Base-by-base conservation (phyloP, 2,113 vertebrate genomes). In the Rhadina sibilatrix region DNA sequence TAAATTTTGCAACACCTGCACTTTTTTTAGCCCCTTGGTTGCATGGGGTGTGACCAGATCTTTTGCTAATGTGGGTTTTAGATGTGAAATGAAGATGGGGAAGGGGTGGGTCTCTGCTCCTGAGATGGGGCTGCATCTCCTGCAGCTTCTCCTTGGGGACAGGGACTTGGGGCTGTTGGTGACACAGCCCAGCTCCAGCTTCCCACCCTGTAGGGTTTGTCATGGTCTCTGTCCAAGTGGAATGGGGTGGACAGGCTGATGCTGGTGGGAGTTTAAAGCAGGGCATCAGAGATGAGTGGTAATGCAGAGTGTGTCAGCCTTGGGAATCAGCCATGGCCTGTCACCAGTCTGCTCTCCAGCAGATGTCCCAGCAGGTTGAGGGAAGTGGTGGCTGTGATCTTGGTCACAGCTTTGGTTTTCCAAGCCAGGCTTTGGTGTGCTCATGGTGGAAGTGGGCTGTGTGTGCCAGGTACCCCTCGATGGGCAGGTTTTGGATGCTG, bases 111-210 rank as follows among this genome's bases (percentile, higher is more conserved):
- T 70, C 33, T 31, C 65, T 9, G 4, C 30, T 63, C 23, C 27
- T 0, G 1, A 19, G 52, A 23, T 15, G 60, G 25, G n/a, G 50
- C 40, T 33, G 19, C 60, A 24, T 7, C 33, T 75, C 35, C 54
- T 4, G 0, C 61, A 46, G 30, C 60, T 57, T 11, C 35, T 47
- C 30, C 66, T 22, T 0, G 0, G 30, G 50, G 5, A 2, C 1
- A 1, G 22, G 38, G 3, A 22, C 37, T 42, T 1, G 10, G 49
- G 24, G 38, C 49, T 82, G 49, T 4, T 50, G 70, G n/a, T 72
- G 38, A 2, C 65, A 27, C 19, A 65, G 80, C 40, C 46, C 81
- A 52, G 50, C 71, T 52, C 24, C 40, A 56, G 25, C 13, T 56
- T 8, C 38, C 21, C 0, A 0, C 60, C 52, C 46, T 8, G 1